phyloP scores from a whole-genome alignment of 2,888 invertebrate genomes.

The Andrena haemorrhoa region DNA sequence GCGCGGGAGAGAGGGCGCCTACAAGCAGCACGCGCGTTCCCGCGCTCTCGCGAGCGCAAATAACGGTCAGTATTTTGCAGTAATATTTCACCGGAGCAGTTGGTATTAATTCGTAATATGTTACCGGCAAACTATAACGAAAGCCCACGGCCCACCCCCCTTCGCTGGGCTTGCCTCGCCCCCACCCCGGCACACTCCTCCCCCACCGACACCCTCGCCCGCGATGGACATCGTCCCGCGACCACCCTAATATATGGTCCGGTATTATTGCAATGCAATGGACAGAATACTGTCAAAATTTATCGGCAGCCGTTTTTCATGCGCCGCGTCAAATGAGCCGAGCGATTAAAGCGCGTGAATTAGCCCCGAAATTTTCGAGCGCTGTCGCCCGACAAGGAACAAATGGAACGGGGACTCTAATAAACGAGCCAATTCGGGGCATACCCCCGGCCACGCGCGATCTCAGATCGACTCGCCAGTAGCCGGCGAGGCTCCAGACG shows the following conservation, averaged over 20 bases:
- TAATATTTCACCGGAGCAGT: slow-evolving; percentile 85
- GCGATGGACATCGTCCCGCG: slow-evolving; percentile 74
- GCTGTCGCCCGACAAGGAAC: slow-evolving; percentile 66
- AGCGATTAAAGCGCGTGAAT: slow-evolving; percentile 84
- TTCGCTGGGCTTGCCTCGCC: slow-evolving; percentile 27
- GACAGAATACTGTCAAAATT: slow-evolving; percentile 85
- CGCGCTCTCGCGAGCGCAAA: slow-evolving; percentile 77
- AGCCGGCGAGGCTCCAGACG: too few relatives aligned
- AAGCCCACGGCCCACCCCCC: slow-evolving; percentile 70
- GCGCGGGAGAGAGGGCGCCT: slow-evolving; percentile 4
- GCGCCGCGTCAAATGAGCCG: slow-evolving; percentile 83
- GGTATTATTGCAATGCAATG: slow-evolving; percentile 85
- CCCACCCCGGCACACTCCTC: slow-evolving; percentile 26
- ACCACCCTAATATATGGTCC: slow-evolving; percentile 84
- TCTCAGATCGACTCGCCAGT: slow-evolving; percentile 17
- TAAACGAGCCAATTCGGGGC: slow-evolving; percentile 43
- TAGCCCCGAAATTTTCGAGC: slow-evolving; percentile 79
- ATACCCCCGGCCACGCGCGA: slow-evolving; percentile 8
- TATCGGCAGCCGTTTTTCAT: slow-evolving; percentile 85
- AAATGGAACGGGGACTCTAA: slow-evolving; percentile 61
- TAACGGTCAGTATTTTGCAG: slow-evolving; percentile 85
- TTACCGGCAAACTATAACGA: slow-evolving; percentile 84
- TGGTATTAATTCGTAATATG: slow-evolving; percentile 85
- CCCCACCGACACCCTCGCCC: slow-evolving; percentile 46
- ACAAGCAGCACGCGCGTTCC: slow-evolving; percentile 39